phyloP scores from a whole-genome alignment of 2,113 vertebrate species.

The Vidua macroura region DNA sequence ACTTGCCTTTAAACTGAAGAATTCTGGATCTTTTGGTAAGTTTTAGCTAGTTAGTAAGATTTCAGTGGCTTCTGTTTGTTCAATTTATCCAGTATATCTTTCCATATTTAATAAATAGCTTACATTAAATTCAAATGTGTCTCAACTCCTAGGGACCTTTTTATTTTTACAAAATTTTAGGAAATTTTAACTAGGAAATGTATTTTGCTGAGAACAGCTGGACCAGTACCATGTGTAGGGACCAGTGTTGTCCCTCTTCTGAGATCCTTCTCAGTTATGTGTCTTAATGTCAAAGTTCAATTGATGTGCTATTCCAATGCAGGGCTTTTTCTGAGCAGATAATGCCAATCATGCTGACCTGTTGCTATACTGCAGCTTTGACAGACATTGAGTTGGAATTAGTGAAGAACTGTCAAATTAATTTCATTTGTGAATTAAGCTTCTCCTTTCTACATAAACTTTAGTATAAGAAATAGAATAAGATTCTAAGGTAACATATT shows the following conservation, averaged over 20 bases:
- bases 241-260: not conserved
- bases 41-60: not conserved
- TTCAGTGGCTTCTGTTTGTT: not conserved
- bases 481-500: not conserved
- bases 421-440: slow-evolving; percentile 7
- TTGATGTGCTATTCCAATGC: not conserved
- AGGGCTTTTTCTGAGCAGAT: not conserved
- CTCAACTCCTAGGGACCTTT: not conserved
- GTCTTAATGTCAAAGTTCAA: not conserved
- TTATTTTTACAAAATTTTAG: not conserved
- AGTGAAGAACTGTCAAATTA: not conserved
- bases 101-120: not conserved
- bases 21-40: not conserved
- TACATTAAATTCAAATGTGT: not conserved
- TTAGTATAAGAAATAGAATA: not conserved
- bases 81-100: not conserved
- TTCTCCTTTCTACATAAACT: not conserved
- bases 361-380: not conserved
- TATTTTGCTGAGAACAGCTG: not conserved
- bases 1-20: not conserved
- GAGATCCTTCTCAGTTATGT: not conserved
- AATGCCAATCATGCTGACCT: not conserved
- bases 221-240: not conserved
- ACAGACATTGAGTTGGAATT: not conserved
- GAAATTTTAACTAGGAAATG: not conserved